Percentiles rank a stretch among this genome's conserved stretches.
These are phyloP conservation scores for Apotomis capreana DNA, from an alignment of 2,888 invertebrate species.

Conservation along the genomic window DNA sequence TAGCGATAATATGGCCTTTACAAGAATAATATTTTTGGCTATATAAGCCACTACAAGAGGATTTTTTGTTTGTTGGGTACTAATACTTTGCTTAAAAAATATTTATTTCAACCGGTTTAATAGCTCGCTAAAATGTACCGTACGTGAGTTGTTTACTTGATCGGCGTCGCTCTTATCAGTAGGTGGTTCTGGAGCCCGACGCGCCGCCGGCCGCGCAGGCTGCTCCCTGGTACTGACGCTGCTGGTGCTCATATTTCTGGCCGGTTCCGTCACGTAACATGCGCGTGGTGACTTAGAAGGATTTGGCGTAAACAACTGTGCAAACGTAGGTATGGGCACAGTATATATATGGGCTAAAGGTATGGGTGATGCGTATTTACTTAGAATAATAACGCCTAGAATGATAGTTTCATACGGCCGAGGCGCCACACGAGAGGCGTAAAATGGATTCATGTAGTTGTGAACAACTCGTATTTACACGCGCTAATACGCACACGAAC, in stretches of 20 bases:
- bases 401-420: no score
- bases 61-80: background rate
- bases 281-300: background rate
- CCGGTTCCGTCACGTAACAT: background rate
- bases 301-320: conserved; percentile 1
- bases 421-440: no score
- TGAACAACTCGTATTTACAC: no score
- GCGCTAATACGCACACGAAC: no score
- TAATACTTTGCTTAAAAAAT: background rate
- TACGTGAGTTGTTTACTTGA: conserved; percentile 3
- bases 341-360: no score
- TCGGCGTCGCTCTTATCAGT: background rate
- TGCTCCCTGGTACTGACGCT: background rate
- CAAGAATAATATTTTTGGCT: no score
- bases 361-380: background rate
- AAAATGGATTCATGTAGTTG: no score
- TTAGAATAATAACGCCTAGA: no score
- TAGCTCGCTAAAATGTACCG: background rate
- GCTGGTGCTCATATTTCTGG: background rate
- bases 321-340: background rate
- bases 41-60: no score
- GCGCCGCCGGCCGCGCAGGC: background rate
- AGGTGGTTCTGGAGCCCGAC: background rate
- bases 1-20: no score
- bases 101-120: background rate